Evolutionary conservation across 2,797 vertebrate species (phyloP), one percentile per base, ranked within the genome.

Genomic region (Phoxinus dragarum): DNA sequence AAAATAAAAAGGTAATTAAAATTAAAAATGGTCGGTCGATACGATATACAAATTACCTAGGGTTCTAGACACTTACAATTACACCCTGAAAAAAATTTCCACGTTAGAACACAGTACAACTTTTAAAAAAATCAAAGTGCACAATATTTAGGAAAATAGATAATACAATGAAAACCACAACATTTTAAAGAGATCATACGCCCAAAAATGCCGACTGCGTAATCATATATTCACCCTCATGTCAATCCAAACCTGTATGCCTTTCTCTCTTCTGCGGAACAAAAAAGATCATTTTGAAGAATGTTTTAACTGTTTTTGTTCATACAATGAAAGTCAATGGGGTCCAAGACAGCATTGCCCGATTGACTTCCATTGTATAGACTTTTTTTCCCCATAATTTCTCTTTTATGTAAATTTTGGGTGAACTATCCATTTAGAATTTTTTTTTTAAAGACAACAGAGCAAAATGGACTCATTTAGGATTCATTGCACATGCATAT

Each of bases 1-100:
- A 34, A 72, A 59, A 40, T 47, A 17, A 34, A 82, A 61, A 36
- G 38, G n/a, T 52, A 73, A 66, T 82, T 73, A 73, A 23, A 82
- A 56, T n/a, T 12, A 11, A 59, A 42, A 73, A 23, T 31, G 19
- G 17, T 47, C 47, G 59, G 40, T 34, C 6, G 7, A 47, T 80
- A 23, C n/a, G n/a, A n/a, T n/a, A n/a, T 36, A 67, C 23, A 78
- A 80, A 80, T 80, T 36, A 67, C 61, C 27, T 67, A 40, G 16
- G 17, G 77, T 80, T 80, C 42, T 34, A 21, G 27, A 36, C 61
- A 49, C 0, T 66, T 80, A 49, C 67, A 67, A 80, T 49, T 67
- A 10, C 61, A 21, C 27, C 16, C 61, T 34, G 21, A 21, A 59
- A 40, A 69, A 69, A 23, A 56, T 27, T 0, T 54, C 80, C 34